These are phyloP conservation scores for Opisthocomus hoazin DNA, from an alignment of 2,113 vertebrate species.

Conservation along the genomic window DNA sequence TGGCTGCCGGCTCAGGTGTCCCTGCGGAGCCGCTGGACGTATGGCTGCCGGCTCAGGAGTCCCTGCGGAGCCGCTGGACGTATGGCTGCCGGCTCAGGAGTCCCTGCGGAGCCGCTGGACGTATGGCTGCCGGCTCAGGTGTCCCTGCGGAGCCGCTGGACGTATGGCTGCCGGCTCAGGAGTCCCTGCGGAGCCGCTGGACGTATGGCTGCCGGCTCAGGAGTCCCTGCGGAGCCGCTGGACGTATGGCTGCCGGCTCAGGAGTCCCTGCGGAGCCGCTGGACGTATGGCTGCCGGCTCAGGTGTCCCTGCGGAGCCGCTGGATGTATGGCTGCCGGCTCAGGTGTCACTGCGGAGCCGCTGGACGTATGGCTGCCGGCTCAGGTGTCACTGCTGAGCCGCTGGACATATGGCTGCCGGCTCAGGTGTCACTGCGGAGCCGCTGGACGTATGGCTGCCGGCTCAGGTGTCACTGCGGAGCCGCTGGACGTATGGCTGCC, in stretches of 20 bases:
- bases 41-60: no score
- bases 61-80: accelerated
- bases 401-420: accelerated
- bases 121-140: accelerated
- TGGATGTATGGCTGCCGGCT: accelerated
- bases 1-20: no score
- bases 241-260: accelerated
- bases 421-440: no score
- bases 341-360: no score
- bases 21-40: accelerated
- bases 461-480: no score
- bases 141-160: background rate
- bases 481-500: no score
- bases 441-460: accelerated
- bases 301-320: no score
- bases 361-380: accelerated
- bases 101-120: background rate
- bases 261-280: background rate
- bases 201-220: accelerated
- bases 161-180: accelerated
- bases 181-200: background rate
- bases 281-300: accelerated
- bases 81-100: no score
- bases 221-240: background rate
- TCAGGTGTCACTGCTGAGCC: no score